Evolutionary conservation across 2,888 invertebrate species (phyloP).

Genomic region (Empis stercorea): DNA sequence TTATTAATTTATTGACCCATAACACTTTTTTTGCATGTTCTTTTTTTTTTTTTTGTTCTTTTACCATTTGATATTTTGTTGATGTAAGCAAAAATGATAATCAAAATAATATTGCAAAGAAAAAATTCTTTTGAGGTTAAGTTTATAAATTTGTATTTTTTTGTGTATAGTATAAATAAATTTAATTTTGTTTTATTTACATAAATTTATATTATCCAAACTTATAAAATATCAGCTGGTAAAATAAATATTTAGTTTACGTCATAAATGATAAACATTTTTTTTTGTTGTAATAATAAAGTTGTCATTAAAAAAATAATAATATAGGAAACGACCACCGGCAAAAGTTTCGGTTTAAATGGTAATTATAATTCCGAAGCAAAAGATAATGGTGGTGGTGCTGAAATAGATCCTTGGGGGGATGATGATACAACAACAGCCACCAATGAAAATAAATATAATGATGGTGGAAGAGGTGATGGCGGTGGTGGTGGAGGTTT

Average conservation of each 20-base stretch:
- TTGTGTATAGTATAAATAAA: neutral
- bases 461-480: slow-evolving; percentile 28
- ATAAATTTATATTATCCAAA: neutral
- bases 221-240: neutral
- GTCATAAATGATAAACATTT: neutral
- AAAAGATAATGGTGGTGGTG: no score
- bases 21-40: no score
- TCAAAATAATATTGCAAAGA: no score
- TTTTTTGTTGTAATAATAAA: no score
- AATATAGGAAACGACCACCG: no score
- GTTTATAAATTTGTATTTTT: no score
- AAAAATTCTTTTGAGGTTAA: neutral
- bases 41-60: neutral
- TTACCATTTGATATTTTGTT: neutral
- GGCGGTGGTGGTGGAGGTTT: slow-evolving; percentile 23
- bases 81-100: neutral
- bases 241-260: neutral
- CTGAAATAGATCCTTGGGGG: neutral
- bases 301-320: no score
- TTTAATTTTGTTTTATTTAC: neutral
- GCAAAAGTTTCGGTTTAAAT: no score
- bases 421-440: neutral
- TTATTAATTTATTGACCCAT: neutral
- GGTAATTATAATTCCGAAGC: no score
- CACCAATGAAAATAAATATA: neutral